Conservation (phyloP, 2,797 vertebrate genomes). For the Echiichthys vipera region DNA sequence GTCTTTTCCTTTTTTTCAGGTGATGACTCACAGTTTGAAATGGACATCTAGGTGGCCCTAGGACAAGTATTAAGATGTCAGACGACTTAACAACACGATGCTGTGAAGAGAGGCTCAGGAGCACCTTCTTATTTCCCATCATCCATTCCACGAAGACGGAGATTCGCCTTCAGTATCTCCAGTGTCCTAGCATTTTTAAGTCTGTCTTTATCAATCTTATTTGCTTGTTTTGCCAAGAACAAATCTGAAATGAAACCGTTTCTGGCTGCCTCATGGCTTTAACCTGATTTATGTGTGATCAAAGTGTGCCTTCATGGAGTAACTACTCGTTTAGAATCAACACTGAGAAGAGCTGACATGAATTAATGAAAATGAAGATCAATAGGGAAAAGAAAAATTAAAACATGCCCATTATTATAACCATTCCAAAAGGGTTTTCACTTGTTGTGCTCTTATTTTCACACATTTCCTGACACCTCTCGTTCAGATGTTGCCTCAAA, state of each 20-base stretch:
- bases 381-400: background rate
- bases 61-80: constrained; percentile 22
- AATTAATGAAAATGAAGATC: background rate
- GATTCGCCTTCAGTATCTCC: constrained; percentile 8
- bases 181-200: constrained; percentile 26
- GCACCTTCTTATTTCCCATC: constrained; percentile 15
- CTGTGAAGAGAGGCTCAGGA: constrained; percentile 47
- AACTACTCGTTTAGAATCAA: constrained; percentile 40
- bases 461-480: constrained; percentile 31
- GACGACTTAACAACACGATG: constrained; percentile 34
- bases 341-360: constrained; percentile 31
- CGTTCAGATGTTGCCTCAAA: constrained; percentile 55
- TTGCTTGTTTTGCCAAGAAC: constrained; percentile 42
- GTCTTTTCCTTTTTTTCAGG: constrained; percentile 55
- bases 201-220: constrained; percentile 21
- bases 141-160: constrained; percentile 37
- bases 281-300: constrained; percentile 39
- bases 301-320: constrained; percentile 71
- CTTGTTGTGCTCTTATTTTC: constrained; percentile 32
- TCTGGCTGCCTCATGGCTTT: constrained; percentile 30
- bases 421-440: constrained; percentile 52
- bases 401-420: constrained; percentile 26
- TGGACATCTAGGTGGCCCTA: constrained; percentile 81
- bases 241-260: constrained; percentile 34
- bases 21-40: constrained; percentile 86